Evolutionary conservation across 2,797 vertebrate species (phyloP), one percentile per base, ranked within the genome.

Genomic region (Xiphorhynchus erythropygius): DNA sequence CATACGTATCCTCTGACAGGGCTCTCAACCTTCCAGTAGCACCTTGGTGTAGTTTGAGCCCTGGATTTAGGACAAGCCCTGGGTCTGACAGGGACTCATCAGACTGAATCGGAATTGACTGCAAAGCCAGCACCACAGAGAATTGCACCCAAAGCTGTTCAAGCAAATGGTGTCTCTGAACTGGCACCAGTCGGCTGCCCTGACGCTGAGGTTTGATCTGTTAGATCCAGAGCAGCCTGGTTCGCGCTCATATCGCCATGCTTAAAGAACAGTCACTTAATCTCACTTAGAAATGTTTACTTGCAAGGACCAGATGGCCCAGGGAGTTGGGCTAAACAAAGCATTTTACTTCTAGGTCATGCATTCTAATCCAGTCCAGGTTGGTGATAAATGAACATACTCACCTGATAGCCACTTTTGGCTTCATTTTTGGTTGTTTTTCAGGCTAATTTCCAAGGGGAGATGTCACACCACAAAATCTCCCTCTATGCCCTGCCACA

Each of bases 221-320:
- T 69, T 84, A 62, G 70, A 93, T 83, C 52, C 77, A 93, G 84
- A 95, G 90, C 93, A 96, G 87, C 80, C 91, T 93, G 88, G 52
- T 85, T 95, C 96, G 82, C 33, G 41, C 68, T 93, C 77, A 7
- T 79, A 94, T 93, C 93, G 82, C 67, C 55, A 24, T 27, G 91
- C 91, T 86, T 89, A 87, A 93, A 96, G 92, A 89, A 49, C 71
- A 83, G 80, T 82, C 89, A 77, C 87, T 96, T 96, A 91, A 91
- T 97, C 89, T 84, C 92, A 89, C 84, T 95, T 94, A 94, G 89
- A 96, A 96, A 96, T 94, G 78, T 95, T 96, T 96, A 92, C 87
- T 87, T 89, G 86, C 4, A 6, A 94, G 90, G 83, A 87, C 87
- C 93, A 96, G 93, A 96, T 95, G 90, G 86, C 75, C 86, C 77